Percentiles rank a stretch among this genome's conserved stretches.
phyloP scores from a whole-genome alignment of 1,140 invertebrate genomes.

The Akabosia matsudoensis region DNA sequence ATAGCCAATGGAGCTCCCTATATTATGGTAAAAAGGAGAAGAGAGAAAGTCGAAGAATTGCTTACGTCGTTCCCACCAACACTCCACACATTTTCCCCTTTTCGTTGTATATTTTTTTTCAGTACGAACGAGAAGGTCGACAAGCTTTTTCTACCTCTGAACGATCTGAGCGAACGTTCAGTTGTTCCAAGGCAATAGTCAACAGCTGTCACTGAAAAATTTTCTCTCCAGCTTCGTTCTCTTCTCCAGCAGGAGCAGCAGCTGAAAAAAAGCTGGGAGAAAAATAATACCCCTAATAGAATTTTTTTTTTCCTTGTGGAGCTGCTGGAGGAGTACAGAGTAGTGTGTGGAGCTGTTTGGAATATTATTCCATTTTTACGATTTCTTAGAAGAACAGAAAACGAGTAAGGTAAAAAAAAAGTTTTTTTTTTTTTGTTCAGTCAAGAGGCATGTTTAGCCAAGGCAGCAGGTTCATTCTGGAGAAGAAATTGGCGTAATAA shows the following conservation, averaged over 20 bases:
- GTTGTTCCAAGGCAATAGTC: conserved; percentile 16
- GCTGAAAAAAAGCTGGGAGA: too few species aligned
- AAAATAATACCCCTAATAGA: too few species aligned
- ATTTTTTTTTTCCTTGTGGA: too few species aligned
- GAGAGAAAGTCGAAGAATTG: not conserved
- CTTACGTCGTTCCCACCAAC: not conserved
- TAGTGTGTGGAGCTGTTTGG: not conserved
- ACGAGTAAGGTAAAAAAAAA: too few species aligned
- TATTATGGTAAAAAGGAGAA: not conserved
- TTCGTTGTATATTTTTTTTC: too few species aligned
- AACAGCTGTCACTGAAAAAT: conserved; percentile 23
- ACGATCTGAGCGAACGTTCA: too few species aligned
- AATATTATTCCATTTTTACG: too few species aligned
- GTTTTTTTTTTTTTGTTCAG: not conserved
- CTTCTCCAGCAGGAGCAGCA: not conserved
- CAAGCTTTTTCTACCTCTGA: not conserved
- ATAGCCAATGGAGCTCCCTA: not conserved
- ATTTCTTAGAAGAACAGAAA: too few species aligned
- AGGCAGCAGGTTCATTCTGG: not conserved
- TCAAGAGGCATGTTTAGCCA: not conserved
- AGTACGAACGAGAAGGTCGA: too few species aligned
- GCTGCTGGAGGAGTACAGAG: too few species aligned
- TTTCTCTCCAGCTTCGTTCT: not conserved
- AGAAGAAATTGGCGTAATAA: not conserved
- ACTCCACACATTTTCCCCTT: not conserved